These are phyloP conservation scores for Bagarius yarrelli DNA, from an alignment of 2,113 vertebrate species.

Conservation along the genomic window DNA sequence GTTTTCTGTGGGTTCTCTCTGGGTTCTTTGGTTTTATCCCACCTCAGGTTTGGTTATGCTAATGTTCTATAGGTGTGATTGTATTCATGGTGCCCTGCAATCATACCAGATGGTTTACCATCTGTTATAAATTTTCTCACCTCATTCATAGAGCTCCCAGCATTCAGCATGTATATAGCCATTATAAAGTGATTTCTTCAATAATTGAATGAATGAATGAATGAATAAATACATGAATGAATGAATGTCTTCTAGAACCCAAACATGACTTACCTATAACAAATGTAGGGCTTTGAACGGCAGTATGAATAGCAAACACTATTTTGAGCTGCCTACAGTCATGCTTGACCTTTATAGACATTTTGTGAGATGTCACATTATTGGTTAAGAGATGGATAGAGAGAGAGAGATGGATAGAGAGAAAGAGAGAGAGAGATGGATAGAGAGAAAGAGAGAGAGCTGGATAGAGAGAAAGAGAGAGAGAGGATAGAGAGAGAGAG, in stretches of 20 bases:
- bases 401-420: too few species aligned
- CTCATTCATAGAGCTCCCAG: not conserved
- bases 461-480: too few species aligned
- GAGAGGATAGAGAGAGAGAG: too few species aligned
- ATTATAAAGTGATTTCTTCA: not conserved
- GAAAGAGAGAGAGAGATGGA: too few species aligned
- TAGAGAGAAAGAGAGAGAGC: too few species aligned
- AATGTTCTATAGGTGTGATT: not conserved
- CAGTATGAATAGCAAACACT: not conserved
- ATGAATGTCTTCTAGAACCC: not conserved
- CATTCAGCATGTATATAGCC: not conserved
- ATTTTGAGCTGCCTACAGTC: not conserved
- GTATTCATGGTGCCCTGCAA: not conserved
- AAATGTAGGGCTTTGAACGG: not conserved
- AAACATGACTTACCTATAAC: not conserved
- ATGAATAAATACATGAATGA: not conserved
- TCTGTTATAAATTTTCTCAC: not conserved
- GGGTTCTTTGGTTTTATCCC: not conserved
- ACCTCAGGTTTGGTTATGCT: not conserved
- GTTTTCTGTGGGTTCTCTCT: not conserved
- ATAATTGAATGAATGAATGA: not conserved
- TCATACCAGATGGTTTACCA: too few species aligned
- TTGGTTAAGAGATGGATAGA: too few species aligned
- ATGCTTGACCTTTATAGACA: too few species aligned
- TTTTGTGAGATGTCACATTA: too few species aligned